A percentile compares a stretch with the other conserved stretches of the same genome.
Conservation (phyloP, 1,140 invertebrate genomes). For the Drosophila subpulchrella region DNA sequence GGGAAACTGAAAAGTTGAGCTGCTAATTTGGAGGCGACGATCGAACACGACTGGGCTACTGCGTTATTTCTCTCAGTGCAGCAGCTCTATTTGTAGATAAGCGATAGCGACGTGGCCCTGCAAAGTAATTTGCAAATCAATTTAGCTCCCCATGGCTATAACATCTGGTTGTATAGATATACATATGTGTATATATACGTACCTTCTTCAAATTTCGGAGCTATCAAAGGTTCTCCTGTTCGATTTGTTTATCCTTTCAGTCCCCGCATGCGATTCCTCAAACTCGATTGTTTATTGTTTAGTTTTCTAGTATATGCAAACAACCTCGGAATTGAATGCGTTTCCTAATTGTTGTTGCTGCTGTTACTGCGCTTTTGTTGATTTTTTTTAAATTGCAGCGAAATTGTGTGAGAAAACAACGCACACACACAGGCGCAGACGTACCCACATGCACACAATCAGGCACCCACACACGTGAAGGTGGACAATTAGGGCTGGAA, state of each 20-base stretch:
- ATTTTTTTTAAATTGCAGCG: constrained; percentile 55
- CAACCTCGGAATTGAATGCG: constrained; percentile 41
- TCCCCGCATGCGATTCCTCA: constrained; percentile 7
- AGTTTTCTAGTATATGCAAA: constrained; percentile 15
- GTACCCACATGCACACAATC: constrained; percentile 2
- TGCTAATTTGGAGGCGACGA: constrained; percentile 9
- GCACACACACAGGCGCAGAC: constrained; percentile 34
- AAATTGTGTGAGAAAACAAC: constrained; percentile 59
- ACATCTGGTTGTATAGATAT: neutral
- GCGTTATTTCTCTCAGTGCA: constrained; percentile 9
- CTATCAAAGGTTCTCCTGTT: constrained; percentile 2
- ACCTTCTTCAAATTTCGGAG: constrained; percentile 34
- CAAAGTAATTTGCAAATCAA: constrained; percentile 36
- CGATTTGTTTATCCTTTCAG: constrained; percentile 10
- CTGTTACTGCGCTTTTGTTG: constrained; percentile 43
- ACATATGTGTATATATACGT: neutral
- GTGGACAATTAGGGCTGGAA: constrained; percentile 18
- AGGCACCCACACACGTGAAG: constrained; percentile 20
- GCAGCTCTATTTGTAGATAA: constrained; percentile 10
- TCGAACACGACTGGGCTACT: neutral
- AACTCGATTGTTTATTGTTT: constrained; percentile 5
- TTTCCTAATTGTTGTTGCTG: constrained; percentile 42
- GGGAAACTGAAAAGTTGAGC: constrained; percentile 20
- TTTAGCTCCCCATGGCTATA: constrained; percentile 12
- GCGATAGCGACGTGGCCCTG: constrained; percentile 48